A percentile compares a stretch with the other conserved stretches of the same genome.
These are phyloP conservation scores for Stylophora pistillata DNA, from an alignment of 64 coral and sea anemone species.

Conservation along the genomic window DNA sequence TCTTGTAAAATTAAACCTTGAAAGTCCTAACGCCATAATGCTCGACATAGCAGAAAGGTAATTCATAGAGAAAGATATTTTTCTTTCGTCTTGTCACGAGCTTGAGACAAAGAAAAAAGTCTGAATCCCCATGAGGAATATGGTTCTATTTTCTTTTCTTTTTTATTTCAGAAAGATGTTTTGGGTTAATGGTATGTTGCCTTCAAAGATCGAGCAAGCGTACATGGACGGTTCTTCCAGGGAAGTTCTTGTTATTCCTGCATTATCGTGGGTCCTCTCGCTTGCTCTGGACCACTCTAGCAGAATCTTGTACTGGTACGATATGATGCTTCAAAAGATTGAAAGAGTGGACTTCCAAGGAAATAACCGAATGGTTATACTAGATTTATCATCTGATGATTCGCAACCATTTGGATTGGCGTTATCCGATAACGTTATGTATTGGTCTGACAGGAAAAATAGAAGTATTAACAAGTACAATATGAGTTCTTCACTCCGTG, in stretches of 20 bases:
- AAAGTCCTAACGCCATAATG: conserved; percentile 51
- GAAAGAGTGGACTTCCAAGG: conserved; percentile 68
- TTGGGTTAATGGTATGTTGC: conserved; percentile 70
- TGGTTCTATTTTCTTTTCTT: neutral
- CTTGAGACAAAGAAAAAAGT: too few relatives aligned
- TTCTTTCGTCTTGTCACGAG: too few relatives aligned
- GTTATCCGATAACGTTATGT: conserved; percentile 19
- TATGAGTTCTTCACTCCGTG: conserved; percentile 2
- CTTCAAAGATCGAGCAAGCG: conserved; percentile 64
- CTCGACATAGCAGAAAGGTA: conserved; percentile 66
- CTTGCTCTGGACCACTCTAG: conserved; percentile 65
- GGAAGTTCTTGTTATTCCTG: conserved; percentile 42
- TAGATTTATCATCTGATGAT: conserved; percentile 31
- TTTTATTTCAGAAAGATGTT: conserved; percentile 71
- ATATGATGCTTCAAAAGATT: conserved; percentile 50
- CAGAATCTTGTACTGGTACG: conserved; percentile 69
- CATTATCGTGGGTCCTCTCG: conserved; percentile 41
- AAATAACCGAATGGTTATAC: conserved; percentile 32
- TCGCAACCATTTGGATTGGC: conserved; percentile 46
- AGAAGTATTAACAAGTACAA: conserved; percentile 43
- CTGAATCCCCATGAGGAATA: too few relatives aligned
- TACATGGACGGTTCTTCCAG: conserved; percentile 83
- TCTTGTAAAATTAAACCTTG: conserved; percentile 29
- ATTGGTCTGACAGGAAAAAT: conserved; percentile 48
- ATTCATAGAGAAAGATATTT: too few relatives aligned